A percentile compares a stretch with the other conserved stretches of the same genome.
These are phyloP conservation scores for Pseudochaenichthys georgianus DNA, from an alignment of 2,797 vertebrate species.

Conservation along the genomic window DNA sequence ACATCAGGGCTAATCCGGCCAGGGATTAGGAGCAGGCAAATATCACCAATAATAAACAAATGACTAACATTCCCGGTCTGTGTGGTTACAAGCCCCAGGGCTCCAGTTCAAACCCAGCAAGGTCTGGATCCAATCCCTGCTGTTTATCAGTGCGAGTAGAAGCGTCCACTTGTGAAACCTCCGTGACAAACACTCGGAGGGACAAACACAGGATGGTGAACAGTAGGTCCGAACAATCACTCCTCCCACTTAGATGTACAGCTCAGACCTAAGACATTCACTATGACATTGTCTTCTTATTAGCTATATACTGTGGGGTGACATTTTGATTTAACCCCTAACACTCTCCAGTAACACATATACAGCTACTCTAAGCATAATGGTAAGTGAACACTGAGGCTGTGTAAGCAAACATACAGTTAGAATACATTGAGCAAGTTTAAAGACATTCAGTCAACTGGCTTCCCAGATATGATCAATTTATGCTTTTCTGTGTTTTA, in stretches of 20 bases:
- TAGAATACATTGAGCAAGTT: not conserved
- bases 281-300: conserved; percentile 27
- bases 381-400: not conserved
- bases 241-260: conserved; percentile 64
- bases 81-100: conserved; percentile 66
- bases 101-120: conserved; percentile 66
- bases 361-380: not conserved
- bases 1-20: conserved; percentile 69
- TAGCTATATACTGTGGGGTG: conserved; percentile 9
- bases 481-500: too few relatives aligned
- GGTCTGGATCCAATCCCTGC: conserved; percentile 83
- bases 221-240: conserved; percentile 42
- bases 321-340: conserved; percentile 17
- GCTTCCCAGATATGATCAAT: not conserved
- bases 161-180: conserved; percentile 71
- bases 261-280: conserved; percentile 50
- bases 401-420: not conserved
- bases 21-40: conserved; percentile 75
- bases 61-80: conserved; percentile 72
- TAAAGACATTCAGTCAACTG: not conserved
- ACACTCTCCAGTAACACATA: conserved; percentile 13
- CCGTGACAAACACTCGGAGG: conserved; percentile 68
- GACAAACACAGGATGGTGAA: conserved; percentile 57
- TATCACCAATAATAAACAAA: conserved; percentile 81
- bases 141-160: conserved; percentile 79